phyloP scores from a whole-genome alignment of 2,888 invertebrate species.

The Mystacides longicornis region DNA sequence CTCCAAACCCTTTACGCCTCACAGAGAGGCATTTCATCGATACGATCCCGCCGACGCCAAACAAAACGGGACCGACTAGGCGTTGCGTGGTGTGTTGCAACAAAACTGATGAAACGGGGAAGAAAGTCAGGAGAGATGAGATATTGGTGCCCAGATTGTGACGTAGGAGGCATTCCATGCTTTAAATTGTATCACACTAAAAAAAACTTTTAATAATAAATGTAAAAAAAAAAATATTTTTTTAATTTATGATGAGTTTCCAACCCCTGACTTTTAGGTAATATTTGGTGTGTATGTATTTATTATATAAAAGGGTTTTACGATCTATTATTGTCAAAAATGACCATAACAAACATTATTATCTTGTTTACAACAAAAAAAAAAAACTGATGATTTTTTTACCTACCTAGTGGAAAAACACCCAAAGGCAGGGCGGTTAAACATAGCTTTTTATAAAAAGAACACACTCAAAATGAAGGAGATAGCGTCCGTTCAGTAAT shows the following conservation, averaged over 20 bases:
- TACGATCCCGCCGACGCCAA: conserved; percentile 8
- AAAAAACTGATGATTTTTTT: neutral
- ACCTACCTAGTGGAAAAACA: neutral
- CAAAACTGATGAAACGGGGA: conserved; percentile 10
- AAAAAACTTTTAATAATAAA: neutral
- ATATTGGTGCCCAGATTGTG: neutral
- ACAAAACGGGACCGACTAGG: conserved; percentile 12
- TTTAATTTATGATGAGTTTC: neutral
- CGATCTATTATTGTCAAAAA: neutral
- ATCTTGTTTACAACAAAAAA: neutral
- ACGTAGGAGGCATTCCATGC: neutral
- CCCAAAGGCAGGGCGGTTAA: neutral
- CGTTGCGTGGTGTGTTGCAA: conserved; percentile 15
- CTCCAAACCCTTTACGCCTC: conserved; percentile 17
- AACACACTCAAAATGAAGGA: too few relatives aligned
- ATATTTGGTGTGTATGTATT: neutral
- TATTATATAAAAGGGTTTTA: neutral
- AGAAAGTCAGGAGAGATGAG: conserved; percentile 9
- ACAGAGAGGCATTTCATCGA: conserved; percentile 15
- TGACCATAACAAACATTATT: neutral
- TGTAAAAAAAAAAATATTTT: neutral
- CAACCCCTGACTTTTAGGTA: neutral
- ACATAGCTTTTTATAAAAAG: too few relatives aligned
- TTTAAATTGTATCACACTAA: neutral
- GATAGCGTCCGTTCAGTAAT: too few relatives aligned